These are phyloP conservation scores for Spilogale gracilis DNA, from an alignment of 2,113 vertebrate genomes.

Conservation along the genomic window DNA sequence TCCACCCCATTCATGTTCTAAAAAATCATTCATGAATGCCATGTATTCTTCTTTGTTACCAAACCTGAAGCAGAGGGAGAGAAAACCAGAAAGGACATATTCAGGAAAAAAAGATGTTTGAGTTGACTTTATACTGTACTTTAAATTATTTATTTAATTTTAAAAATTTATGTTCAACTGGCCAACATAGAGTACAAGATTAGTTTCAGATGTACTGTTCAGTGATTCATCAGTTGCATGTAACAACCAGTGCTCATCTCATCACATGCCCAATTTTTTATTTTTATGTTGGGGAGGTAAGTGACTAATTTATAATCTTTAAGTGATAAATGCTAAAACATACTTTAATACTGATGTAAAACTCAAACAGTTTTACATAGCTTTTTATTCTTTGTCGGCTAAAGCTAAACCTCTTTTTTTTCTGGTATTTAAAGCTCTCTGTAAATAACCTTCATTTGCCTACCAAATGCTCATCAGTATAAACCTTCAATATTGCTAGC, in stretches of 20 bases:
- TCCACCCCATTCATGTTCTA: conserved; percentile 97
- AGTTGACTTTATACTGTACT: conserved; percentile 32
- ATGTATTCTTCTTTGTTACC: conserved; percentile 99
- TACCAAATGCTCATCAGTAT: neutral
- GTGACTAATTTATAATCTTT: conserved; percentile 31
- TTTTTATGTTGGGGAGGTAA: neutral
- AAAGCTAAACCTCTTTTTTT: neutral
- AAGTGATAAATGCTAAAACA: conserved; percentile 43
- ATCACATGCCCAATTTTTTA: neutral
- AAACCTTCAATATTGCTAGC: neutral
- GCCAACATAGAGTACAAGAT: neutral
- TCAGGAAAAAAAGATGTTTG: conserved; percentile 43
- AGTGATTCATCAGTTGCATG: neutral
- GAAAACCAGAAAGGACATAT: conserved; percentile 52
- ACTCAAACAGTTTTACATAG: conserved; percentile 35
- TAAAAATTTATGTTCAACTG: neutral
- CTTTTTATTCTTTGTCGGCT: conserved; percentile 14
- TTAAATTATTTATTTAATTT: neutral
- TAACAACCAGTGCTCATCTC: neutral
- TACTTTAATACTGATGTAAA: conserved; percentile 46
- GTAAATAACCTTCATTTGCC: neutral
- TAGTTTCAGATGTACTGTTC: neutral
- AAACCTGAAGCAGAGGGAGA: conserved; percentile 88
- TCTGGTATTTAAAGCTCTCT: conserved; percentile 31
- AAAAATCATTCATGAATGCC: conserved; percentile 98